Conservation (phyloP, 2,113 vertebrate species). For the Porphyrio hochstetteri region DNA sequence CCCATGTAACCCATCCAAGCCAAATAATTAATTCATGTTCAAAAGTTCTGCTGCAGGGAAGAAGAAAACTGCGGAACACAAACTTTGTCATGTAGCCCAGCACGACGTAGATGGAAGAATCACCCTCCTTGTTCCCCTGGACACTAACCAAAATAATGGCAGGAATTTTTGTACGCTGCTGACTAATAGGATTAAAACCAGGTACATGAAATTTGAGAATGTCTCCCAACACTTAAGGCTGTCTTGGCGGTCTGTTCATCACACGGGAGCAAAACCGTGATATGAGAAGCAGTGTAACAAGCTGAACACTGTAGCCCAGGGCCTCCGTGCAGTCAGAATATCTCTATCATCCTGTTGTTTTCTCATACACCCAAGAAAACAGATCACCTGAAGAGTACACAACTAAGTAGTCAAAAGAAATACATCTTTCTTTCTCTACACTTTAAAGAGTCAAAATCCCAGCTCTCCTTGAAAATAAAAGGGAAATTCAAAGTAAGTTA, state of each 20-base stretch:
- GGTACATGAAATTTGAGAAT: slow-evolving; percentile 10
- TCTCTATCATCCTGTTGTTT: not conserved
- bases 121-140: not conserved
- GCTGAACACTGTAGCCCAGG: not conserved
- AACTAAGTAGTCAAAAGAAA: slow-evolving; percentile 5
- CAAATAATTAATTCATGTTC: not conserved
- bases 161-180: not conserved
- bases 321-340: not conserved
- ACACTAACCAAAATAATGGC: slow-evolving; percentile 14
- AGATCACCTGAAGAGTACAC: not conserved
- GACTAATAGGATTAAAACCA: slow-evolving; percentile 29
- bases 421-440: not conserved
- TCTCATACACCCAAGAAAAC: not conserved
- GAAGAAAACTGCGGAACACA: not conserved
- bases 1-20: not conserved
- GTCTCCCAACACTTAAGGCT: not conserved
- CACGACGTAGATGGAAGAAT: not conserved
- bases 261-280: not conserved
- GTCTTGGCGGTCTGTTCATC: not conserved
- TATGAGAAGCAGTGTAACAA: not conserved
- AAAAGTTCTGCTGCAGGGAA: not conserved
- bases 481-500: not conserved
- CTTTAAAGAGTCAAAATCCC: not conserved
- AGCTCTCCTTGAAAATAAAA: not conserved
- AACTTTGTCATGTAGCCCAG: not conserved